Base-by-base conservation (phyloP, 2,888 invertebrate genomes). In the Stenchaetothrips biformis region DNA sequence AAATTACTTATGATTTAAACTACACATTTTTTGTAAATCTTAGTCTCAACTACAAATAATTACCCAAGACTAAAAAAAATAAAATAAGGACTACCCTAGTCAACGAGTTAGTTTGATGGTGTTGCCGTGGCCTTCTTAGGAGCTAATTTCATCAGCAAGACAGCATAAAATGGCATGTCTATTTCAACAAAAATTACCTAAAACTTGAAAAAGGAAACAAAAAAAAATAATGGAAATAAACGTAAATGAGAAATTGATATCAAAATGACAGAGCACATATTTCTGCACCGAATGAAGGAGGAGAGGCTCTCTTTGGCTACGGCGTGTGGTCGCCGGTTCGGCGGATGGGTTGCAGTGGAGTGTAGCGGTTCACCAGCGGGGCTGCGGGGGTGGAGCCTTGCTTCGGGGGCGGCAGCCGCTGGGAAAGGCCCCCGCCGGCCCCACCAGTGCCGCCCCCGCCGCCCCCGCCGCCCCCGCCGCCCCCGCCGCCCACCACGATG, bases 351-450 rank as follows among this genome's bases (percentile, higher is more conserved):
- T 67, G 67, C 21, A 67, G 67, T 21, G 67, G 67, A 4, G 67
- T 67, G 67, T 67, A 67, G 67, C 67, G 67, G 67, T 67, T 67
- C 21, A 7, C 21, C 21, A 67, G 7, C 67, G 67, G 67, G 67
- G 67, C n/a, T n/a, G 67, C 67, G 67, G 21, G 67, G 67, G 67
- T 21, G 67, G 59, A 13, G n/a, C 67, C 67, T 21, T n/a, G 67
- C 67, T n/a, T 59, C 59, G 67, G 21, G 67, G 67, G 67, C 67
- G 67, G 21, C 21, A 67, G 67, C 7, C 67, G 67, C 67, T 67
- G 67, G 7, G 37, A 37, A 37, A 37, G 37, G 37, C 37, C 37
- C 37, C 37, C 37, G 37, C 37, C 37, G 37, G 2, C 37, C 37
- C 37, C 37, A 4, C 37, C 37, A 37, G 37, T 1, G 37, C 21